phyloP scores from a whole-genome alignment of 2,888 invertebrate genomes.

The Pterobdella sp. region DNA sequence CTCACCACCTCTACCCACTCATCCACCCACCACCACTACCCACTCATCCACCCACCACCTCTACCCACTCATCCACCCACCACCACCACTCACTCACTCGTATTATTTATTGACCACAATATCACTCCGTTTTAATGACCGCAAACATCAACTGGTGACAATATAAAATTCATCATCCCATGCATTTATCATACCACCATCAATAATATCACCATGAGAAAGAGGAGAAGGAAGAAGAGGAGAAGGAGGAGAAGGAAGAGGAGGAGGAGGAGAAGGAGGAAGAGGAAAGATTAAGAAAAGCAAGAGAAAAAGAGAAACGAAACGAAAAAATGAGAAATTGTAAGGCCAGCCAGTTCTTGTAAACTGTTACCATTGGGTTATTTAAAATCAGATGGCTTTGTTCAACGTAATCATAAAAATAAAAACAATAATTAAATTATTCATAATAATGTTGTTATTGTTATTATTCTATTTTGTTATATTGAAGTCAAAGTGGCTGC shows the following conservation, averaged over 20 bases:
- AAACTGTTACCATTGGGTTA: too few species aligned
- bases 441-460: too few species aligned
- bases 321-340: too few species aligned
- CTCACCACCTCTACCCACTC: not conserved
- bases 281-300: not conserved
- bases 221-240: not conserved
- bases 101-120: not conserved
- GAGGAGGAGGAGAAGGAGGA: not conserved
- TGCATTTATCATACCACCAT: not conserved
- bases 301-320: not conserved
- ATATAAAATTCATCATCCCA: not conserved
- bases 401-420: too few species aligned
- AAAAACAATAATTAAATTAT: too few species aligned
- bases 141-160: not conserved
- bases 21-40: not conserved
- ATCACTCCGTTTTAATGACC: not conserved
- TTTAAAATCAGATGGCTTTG: too few species aligned
- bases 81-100: not conserved
- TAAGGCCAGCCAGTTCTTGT: too few species aligned
- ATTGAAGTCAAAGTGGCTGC: too few species aligned
- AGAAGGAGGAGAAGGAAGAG: not conserved
- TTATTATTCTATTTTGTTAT: too few species aligned
- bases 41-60: not conserved
- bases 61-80: not conserved
- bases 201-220: not conserved